A percentile compares a stretch with the other conserved stretches of the same genome.
These are phyloP conservation scores for Pelodytes ibericus DNA, from an alignment of 2,797 vertebrate genomes.

Conservation along the genomic window DNA sequence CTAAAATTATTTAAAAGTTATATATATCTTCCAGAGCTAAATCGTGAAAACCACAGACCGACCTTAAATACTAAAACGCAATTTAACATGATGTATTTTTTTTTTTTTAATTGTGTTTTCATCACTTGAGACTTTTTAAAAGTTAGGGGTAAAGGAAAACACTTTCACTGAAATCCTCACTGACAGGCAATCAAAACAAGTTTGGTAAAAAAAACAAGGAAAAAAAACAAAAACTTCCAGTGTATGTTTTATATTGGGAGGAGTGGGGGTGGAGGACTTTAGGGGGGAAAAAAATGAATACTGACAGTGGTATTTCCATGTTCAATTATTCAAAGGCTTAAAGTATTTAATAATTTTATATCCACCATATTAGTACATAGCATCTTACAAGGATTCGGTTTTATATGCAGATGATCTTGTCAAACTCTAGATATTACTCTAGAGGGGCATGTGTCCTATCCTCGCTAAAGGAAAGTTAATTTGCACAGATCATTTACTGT, in stretches of 20 bases:
- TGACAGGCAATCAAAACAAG: constrained; percentile 75
- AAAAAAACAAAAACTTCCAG: constrained; percentile 64
- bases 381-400: background rate
- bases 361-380: background rate
- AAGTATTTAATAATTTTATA: constrained; percentile 15
- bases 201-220: constrained; percentile 59
- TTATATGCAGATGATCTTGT: background rate
- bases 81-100: constrained; percentile 65
- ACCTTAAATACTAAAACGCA: constrained; percentile 64
- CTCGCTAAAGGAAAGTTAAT: background rate
- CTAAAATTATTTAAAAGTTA: constrained; percentile 70
- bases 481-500: background rate
- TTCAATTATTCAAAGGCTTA: constrained; percentile 55
- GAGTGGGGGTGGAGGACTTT: constrained; percentile 7
- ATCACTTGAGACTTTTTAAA: constrained; percentile 71
- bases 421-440: background rate
- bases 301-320: constrained; percentile 68
- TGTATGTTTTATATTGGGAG: constrained; percentile 26
- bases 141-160: constrained; percentile 67
- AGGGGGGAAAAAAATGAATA: constrained; percentile 32
- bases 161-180: constrained; percentile 70
- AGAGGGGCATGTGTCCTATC: background rate
- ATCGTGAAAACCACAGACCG: constrained; percentile 68
- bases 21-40: constrained; percentile 65
- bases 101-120: constrained; percentile 67